These are phyloP conservation scores for Amphiprion clarkii DNA, from an alignment of 2,797 vertebrate species.

Conservation along the genomic window DNA sequence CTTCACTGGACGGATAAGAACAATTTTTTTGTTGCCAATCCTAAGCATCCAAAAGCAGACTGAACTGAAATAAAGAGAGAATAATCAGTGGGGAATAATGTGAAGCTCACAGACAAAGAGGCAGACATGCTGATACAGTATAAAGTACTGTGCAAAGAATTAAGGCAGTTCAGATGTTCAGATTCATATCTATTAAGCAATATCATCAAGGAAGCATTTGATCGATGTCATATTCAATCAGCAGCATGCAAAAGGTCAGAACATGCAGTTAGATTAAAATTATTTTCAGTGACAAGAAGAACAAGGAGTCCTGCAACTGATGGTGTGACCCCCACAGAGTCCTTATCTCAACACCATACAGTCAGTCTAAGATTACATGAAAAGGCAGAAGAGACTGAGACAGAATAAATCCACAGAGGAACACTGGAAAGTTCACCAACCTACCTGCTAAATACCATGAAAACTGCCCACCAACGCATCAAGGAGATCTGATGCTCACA, in stretches of 20 bases:
- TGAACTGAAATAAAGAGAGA: conserved; percentile 70
- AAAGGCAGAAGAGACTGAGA: not conserved
- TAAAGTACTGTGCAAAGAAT: conserved; percentile 13
- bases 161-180: conserved; percentile 16
- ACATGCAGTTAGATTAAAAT: not conserved
- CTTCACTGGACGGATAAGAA: conserved; percentile 71
- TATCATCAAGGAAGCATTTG: not conserved
- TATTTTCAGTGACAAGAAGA: not conserved
- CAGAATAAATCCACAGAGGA: conserved; percentile 2
- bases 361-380: conserved; percentile 15
- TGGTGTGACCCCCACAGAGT: conserved; percentile 1
- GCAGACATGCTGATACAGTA: conserved; percentile 41
- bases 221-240: conserved; percentile 2
- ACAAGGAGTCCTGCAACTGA: conserved; percentile 3
- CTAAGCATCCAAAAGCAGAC: conserved; percentile 74
- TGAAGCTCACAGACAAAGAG: conserved; percentile 51
- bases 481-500: not conserved
- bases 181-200: conserved; percentile 7
- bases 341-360: conserved; percentile 2
- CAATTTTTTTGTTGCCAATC: conserved; percentile 81
- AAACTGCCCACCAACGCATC: not conserved
- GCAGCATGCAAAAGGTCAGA: not conserved
- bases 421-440: not conserved
- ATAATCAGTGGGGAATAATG: conserved; percentile 62
- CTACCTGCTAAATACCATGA: not conserved